Percentiles rank a stretch among this genome's conserved stretches.
Conservation (phyloP, 1,140 invertebrate species). For the Tetramorium alpestre region DNA sequence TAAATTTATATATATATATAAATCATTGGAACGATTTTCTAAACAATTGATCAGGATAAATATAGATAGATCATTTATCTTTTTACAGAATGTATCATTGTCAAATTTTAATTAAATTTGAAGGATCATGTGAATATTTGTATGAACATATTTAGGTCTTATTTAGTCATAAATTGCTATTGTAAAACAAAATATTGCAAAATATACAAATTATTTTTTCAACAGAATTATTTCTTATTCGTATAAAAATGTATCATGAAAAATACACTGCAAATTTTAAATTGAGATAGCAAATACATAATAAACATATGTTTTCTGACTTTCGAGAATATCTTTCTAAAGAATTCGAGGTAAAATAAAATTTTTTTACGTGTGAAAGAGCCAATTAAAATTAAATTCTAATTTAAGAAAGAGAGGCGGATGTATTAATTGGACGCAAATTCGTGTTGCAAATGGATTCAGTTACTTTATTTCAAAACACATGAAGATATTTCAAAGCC, state of each 20-base stretch:
- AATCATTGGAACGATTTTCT: neutral
- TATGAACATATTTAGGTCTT: neutral
- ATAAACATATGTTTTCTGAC: neutral
- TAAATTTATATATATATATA: neutral
- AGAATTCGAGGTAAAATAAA: neutral
- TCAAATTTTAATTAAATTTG: neutral
- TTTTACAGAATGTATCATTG: neutral
- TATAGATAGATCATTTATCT: neutral
- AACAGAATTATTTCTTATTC: neutral
- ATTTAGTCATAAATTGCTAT: neutral
- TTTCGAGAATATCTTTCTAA: neutral
- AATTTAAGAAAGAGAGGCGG: neutral
- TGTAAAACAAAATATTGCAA: conserved; percentile 18
- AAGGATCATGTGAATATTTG: neutral
- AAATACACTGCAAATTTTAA: neutral
- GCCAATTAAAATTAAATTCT: neutral
- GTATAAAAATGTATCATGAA: neutral
- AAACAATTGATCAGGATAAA: conserved; percentile 1
- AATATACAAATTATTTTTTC: conserved; percentile 45
- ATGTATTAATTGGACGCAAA: neutral
- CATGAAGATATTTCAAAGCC: conserved; percentile 21
- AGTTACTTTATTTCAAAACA: conserved; percentile 65
- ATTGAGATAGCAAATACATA: neutral
- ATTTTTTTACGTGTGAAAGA: neutral
- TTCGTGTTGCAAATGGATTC: conserved; percentile 30